Evolutionary conservation across 2,797 vertebrate species (phyloP).

Genomic region (Melanotaenia boesemani): DNA sequence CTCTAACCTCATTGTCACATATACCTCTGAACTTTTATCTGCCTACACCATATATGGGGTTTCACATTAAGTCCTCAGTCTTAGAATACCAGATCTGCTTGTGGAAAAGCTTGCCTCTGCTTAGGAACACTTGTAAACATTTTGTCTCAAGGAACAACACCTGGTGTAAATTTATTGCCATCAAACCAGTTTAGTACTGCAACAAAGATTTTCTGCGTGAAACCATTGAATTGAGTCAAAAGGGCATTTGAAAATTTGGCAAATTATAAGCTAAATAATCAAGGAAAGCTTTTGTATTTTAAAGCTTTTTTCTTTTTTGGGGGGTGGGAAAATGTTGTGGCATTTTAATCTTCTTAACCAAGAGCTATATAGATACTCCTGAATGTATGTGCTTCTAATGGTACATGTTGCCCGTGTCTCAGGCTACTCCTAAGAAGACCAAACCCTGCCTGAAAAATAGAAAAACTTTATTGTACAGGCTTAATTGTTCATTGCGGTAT

Average conservation of each 20-base stretch:
- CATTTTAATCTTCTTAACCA: slow-evolving; percentile 55
- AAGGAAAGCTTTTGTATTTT: background rate
- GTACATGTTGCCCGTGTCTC: slow-evolving; percentile 92
- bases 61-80: slow-evolving; percentile 52
- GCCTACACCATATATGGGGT: slow-evolving; percentile 62
- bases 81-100: slow-evolving; percentile 46
- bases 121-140: slow-evolving; percentile 35
- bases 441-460: slow-evolving; percentile 62
- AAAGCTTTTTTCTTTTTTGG: background rate
- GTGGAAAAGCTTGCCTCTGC: slow-evolving; percentile 31
- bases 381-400: slow-evolving; percentile 85
- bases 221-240: slow-evolving; percentile 11
- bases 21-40: slow-evolving; percentile 77
- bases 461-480: slow-evolving; percentile 75
- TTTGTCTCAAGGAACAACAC: slow-evolving; percentile 60
- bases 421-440: slow-evolving; percentile 82
- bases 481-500: slow-evolving; percentile 83
- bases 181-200: slow-evolving; percentile 36
- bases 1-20: slow-evolving; percentile 75
- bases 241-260: background rate
- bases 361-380: slow-evolving; percentile 68
- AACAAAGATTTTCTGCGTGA: slow-evolving; percentile 24
- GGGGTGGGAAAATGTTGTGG: background rate
- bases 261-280: too few relatives aligned
- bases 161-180: slow-evolving; percentile 49